These are phyloP conservation scores for Drosophila lutescens DNA, from an alignment of 2,888 invertebrate species.

Conservation along the genomic window DNA sequence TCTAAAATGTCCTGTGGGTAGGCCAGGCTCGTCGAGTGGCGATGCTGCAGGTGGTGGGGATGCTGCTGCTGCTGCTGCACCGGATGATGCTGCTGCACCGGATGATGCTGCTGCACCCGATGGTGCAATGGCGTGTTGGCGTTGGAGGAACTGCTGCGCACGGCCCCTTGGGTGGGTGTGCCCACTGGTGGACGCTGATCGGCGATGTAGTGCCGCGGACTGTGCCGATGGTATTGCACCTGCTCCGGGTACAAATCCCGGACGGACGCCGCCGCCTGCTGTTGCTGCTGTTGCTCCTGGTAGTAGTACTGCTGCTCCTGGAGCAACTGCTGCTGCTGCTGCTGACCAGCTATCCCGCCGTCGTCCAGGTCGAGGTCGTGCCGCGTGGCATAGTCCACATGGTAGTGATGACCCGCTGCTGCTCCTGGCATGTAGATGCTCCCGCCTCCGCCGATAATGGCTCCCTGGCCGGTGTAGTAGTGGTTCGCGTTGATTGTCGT, in stretches of 20 bases:
- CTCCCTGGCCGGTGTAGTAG: conserved; percentile 40
- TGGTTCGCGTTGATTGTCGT: conserved; percentile 83
- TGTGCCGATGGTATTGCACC: conserved; percentile 83
- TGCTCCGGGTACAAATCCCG: conserved; percentile 81
- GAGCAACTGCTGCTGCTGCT: conserved; percentile 54
- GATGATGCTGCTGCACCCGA: conserved; percentile 37
- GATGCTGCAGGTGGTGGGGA: conserved; percentile 52
- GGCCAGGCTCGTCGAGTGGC: conserved; percentile 79
- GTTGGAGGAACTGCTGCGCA: conserved; percentile 71
- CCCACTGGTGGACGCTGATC: conserved; percentile 74
- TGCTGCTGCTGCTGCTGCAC: conserved; percentile 21
- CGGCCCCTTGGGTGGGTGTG: conserved; percentile 68
- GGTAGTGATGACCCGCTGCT: conserved; percentile 64
- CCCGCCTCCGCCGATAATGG: conserved; percentile 55
- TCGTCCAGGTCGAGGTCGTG: conserved; percentile 66
- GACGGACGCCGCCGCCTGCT: conserved; percentile 36
- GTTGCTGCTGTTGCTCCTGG: conserved; percentile 59
- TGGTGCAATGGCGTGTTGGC: conserved; percentile 77
- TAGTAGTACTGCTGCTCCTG: conserved; percentile 60
- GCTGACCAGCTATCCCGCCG: conserved; percentile 69
- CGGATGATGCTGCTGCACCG: conserved; percentile 28
- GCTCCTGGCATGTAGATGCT: conserved; percentile 74
- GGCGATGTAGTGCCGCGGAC: conserved; percentile 82
- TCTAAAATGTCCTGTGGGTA: conserved; percentile 84
- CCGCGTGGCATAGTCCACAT: conserved; percentile 64